phyloP scores from a whole-genome alignment of 2,888 invertebrate species.

The Polydesmus complanatus region DNA sequence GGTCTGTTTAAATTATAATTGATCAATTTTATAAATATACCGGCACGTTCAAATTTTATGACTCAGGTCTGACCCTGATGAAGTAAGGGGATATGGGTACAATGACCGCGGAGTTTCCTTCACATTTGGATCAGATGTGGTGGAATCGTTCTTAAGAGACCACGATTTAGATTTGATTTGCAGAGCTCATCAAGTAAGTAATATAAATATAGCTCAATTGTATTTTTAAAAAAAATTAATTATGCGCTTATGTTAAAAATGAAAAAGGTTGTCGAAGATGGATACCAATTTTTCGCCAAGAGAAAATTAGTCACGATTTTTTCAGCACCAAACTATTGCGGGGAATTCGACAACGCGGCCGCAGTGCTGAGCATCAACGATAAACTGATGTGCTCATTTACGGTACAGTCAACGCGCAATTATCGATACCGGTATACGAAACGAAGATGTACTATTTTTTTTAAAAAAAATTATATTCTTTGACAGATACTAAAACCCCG shows the following conservation, averaged over 20 bases:
- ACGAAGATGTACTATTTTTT: not conserved
- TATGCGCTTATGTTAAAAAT: not conserved
- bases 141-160: not conserved
- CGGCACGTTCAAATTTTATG: too few species aligned
- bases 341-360: slow-evolving; percentile 5
- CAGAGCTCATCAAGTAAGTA: slow-evolving; percentile 1
- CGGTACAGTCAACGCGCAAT: not conserved
- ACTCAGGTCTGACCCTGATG: not conserved
- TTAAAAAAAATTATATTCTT: not conserved
- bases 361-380: slow-evolving; percentile 1
- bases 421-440: too few species aligned
- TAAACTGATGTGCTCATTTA: slow-evolving; percentile 4
- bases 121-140: slow-evolving; percentile 1
- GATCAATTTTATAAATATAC: too few species aligned
- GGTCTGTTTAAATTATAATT: too few species aligned
- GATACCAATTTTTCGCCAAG: slow-evolving; percentile 5
- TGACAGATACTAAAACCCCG: not conserved
- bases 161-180: slow-evolving; percentile 6
- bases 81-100: not conserved
- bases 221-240: not conserved
- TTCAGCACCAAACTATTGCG: slow-evolving; percentile 9
- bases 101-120: slow-evolving; percentile 5
- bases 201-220: not conserved
- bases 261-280: slow-evolving; percentile 6
- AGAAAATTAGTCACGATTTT: slow-evolving; percentile 4